Base-by-base conservation (phyloP, 1,140 invertebrate genomes). In the Pseudomyrmex flavicornis region DNA sequence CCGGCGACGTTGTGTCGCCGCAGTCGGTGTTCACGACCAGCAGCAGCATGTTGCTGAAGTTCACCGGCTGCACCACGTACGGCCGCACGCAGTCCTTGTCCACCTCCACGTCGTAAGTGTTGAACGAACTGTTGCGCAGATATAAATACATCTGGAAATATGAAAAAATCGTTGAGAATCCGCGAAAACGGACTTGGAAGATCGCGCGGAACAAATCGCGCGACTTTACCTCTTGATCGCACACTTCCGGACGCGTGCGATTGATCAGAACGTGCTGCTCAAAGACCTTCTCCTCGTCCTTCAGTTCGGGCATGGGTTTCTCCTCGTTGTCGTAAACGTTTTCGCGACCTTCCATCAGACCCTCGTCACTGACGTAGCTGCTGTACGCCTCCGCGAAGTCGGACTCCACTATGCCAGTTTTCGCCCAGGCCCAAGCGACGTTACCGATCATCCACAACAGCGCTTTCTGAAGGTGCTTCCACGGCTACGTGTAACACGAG, bases 11-110 rank as follows among this genome's bases (percentile, higher is more conserved):
- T 7, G 87, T 89, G 7, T 95, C 94, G 0, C 93, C 91, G 77
- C 95, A 95, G 9, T 95, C 90, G 13, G 95, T 96, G 89, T 98
- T 96, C 2, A 98, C 96, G 2, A 98, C 97, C 1, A 98, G 93
- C 74, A 98, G 93, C 4, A 99, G 95, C 94, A 98, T 95, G 92
- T 98, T 98, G 61, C 97, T 98, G 61, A 96, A 95, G 52, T 96
- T 96, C 52, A 98, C 97, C 52, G 96, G 95, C 87, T 98, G 96
- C 1, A 97, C 97, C 76, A 98, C 96, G 94, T 97, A 99, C 17
- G 97, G 96, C 87, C 91, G 83, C 59, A 91, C 87, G 85, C 95
- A 95, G 59, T 92, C 91, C 76, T 90, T 90, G 65, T 93, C 88
- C 2, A 83, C 79, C 35, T 93, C 90, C 0, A 91, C 72, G 62